Conservation (phyloP, 2,888 invertebrate species). For the Merodon equestris region DNA sequence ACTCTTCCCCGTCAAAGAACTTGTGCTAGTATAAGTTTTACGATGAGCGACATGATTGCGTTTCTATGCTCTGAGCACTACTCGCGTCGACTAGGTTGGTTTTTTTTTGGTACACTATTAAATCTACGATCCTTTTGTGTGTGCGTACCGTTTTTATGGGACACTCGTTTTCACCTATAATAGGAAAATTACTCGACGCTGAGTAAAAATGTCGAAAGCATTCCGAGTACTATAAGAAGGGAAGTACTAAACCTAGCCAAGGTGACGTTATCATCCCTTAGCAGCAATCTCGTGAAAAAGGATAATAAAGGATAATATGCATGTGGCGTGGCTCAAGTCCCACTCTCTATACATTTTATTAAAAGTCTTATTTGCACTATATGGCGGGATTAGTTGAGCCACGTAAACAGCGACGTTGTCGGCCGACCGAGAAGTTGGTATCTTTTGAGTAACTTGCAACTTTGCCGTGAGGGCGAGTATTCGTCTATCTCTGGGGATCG, state of each 20-base stretch:
- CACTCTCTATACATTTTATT: constrained; percentile 34
- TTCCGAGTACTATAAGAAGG: constrained; percentile 11
- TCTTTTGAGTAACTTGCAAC: too few relatives aligned
- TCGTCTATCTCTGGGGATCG: too few relatives aligned
- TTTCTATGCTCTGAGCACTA: constrained; percentile 14
- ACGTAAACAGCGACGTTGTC: too few relatives aligned
- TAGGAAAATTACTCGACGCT: constrained; percentile 62
- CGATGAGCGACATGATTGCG: constrained; percentile 50
- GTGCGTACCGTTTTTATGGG: constrained; percentile 54
- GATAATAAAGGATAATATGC: constrained; percentile 52
- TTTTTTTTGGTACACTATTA: constrained; percentile 59
- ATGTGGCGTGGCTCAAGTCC: constrained; percentile 6
- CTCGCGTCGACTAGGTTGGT: constrained; percentile 47
- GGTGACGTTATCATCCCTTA: constrained; percentile 50
- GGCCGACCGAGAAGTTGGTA: too few relatives aligned
- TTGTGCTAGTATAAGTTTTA: constrained; percentile 42
- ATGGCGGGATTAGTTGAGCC: neutral
- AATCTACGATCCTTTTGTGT: constrained; percentile 57
- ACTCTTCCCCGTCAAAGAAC: constrained; percentile 37
- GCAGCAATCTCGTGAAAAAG: constrained; percentile 52
- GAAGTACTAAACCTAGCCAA: constrained; percentile 2
- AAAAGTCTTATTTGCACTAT: constrained; percentile 46
- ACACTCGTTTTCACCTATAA: constrained; percentile 66
- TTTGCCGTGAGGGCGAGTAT: too few relatives aligned
- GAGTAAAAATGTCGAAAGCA: constrained; percentile 8